A percentile compares a stretch with the other conserved stretches of the same genome.
Evolutionary conservation across 2,797 vertebrate species (phyloP).

Genomic region (Sparus aurata): DNA sequence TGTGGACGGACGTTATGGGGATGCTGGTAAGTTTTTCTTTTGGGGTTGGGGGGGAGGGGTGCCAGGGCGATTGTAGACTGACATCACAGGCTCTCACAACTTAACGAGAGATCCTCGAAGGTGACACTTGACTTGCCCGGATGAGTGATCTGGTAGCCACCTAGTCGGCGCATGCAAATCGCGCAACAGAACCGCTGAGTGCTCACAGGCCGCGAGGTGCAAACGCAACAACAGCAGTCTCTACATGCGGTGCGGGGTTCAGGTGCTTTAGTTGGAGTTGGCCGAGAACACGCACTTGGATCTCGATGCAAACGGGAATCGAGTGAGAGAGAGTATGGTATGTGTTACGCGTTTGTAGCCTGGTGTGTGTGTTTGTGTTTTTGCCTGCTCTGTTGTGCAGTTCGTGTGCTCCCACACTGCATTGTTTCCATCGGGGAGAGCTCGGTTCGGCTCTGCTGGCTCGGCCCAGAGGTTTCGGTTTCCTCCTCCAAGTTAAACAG

Average conservation of each 20-base stretch:
- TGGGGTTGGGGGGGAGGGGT: slow-evolving; percentile 36
- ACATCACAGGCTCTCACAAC: slow-evolving; percentile 43
- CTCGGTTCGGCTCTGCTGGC: not conserved
- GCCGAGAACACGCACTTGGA: slow-evolving; percentile 9
- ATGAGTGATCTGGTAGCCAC: slow-evolving; percentile 39
- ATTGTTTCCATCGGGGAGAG: slow-evolving; percentile 1
- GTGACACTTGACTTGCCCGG: slow-evolving; percentile 56
- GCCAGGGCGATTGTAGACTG: slow-evolving; percentile 23
- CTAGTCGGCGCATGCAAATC: slow-evolving; percentile 57
- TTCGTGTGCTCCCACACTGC: not conserved
- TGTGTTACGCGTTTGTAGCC: slow-evolving; percentile 41
- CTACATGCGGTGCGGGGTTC: not conserved
- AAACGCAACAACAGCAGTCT: not conserved
- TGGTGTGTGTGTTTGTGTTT: not conserved
- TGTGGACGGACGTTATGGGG: slow-evolving; percentile 98
- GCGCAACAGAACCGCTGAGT: slow-evolving; percentile 25
- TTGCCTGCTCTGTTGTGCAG: not conserved
- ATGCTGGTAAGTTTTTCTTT: slow-evolving; percentile 92
- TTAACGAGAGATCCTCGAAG: slow-evolving; percentile 53
- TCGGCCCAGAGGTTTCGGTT: not conserved
- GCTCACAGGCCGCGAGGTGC: not conserved
- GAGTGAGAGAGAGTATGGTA: slow-evolving; percentile 62
- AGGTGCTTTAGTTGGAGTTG: not conserved
- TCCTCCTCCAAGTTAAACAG: not conserved
- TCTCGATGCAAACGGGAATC: slow-evolving; percentile 40